Evolutionary conservation across 2,113 vertebrate genomes (phyloP), one percentile per base, ranked within the genome.

Genomic region (Nettapus auritus): DNA sequence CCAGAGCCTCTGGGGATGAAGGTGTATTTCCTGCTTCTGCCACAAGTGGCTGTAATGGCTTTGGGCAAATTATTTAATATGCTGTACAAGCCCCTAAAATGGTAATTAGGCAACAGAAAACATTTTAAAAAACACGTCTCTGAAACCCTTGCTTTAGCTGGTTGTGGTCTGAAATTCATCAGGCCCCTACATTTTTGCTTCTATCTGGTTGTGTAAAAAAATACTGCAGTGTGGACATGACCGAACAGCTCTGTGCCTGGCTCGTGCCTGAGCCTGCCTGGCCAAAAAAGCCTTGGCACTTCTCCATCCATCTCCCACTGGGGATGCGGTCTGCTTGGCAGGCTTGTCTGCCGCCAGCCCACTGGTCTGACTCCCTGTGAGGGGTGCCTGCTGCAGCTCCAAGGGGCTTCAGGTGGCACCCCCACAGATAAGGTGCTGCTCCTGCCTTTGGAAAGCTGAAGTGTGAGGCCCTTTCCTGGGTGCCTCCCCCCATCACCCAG

Each of bases 1-100:
- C 95, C 94, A 95, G 92, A 95, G 92, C 88, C 96, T 89, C 96
- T 74, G 92, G 96, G 94, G 96, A 96, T 96, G 81, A 90, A 76
- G 70, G 63, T 96, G n/a, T 23, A 73, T 94, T 96, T 95, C 52
- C 88, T 48, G 87, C 59, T 34, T 92, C 50, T 80, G 81, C 96
- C 93, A 92, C 90, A 96, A 84, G 92, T 75, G 92, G 75, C 88
- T 89, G 67, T 70, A 71, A 83, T 70, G 88, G 87, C 70, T 88
- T 89, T 81, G 90, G 84, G 29, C 74, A 79, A 94, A 92, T 93
- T 53, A 84, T 38, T 95, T 25, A 5, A 64, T 62, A 40, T 34
- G 23, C 33, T 79, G 4, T 19, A 36, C 17, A 56, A n/a, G 52
- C 81, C 88, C n/a, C 68, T 64, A 46, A 90, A 88, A 78, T 57